Evolutionary conservation across 2,888 invertebrate species (phyloP).

Genomic region (Conomelus anceps): DNA sequence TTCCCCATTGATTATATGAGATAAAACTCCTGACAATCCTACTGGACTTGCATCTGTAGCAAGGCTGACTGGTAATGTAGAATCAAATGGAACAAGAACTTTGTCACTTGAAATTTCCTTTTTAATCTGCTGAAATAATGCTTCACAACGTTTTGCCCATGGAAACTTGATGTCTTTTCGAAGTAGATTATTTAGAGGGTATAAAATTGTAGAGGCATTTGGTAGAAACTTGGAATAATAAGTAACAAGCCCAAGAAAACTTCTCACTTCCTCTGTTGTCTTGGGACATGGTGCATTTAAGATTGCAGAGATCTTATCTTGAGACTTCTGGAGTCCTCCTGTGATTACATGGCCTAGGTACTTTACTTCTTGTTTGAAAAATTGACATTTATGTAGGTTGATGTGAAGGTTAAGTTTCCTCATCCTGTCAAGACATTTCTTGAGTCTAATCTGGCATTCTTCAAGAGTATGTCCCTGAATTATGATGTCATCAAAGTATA

Average conservation of each 20-base stretch:
- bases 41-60: constrained; percentile 23
- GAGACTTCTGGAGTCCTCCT: constrained; percentile 22
- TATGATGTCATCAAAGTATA: constrained; percentile 12
- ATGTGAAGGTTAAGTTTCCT: background rate
- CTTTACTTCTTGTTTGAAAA: constrained; percentile 23
- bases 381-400: constrained; percentile 15
- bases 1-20: constrained; percentile 4
- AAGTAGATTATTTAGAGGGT: constrained; percentile 5
- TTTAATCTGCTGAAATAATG: constrained; percentile 1
- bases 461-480: background rate
- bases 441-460: background rate
- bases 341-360: constrained; percentile 30
- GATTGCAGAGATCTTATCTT: constrained; percentile 17
- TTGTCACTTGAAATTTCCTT: constrained; percentile 17
- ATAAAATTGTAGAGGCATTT: background rate
- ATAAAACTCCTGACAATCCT: constrained; percentile 15
- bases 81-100: constrained; percentile 16
- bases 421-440: too few species aligned
- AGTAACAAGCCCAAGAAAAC: constrained; percentile 7
- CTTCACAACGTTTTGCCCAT: constrained; percentile 17
- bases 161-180: background rate
- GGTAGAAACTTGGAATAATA: constrained; percentile 18
- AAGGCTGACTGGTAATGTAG: constrained; percentile 15
- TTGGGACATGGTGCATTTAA: constrained; percentile 4
- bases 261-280: background rate